Conservation (phyloP, 37 sponge, comb jelly and placozoan species). For the Aphrocallistes beatrix region DNA sequence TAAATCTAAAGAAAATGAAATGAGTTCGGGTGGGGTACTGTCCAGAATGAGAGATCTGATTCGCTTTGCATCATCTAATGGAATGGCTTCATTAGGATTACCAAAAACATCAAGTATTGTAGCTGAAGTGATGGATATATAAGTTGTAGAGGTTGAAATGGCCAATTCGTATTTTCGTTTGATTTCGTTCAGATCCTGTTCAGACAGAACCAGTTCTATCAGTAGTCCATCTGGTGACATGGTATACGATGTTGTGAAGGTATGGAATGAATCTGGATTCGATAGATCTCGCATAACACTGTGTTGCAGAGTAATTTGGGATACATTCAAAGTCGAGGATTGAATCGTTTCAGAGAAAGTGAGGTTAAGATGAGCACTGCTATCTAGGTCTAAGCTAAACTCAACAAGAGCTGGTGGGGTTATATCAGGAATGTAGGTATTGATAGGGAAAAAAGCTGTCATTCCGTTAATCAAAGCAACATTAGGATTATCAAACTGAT, state of each 20-base stretch:
- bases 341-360: constrained; percentile 66
- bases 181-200: constrained; percentile 53
- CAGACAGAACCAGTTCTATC: constrained; percentile 35
- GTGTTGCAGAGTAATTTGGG: constrained; percentile 48
- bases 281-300: background rate
- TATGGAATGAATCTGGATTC: constrained; percentile 36
- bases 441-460: constrained; percentile 35
- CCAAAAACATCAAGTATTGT: constrained; percentile 51
- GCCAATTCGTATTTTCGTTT: constrained; percentile 46
- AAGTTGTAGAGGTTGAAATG: constrained; percentile 33
- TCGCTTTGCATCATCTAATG: background rate
- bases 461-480: constrained; percentile 24
- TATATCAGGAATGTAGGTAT: constrained; percentile 31
- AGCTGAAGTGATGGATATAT: constrained; percentile 21
- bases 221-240: constrained; percentile 27
- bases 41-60: constrained; percentile 32
- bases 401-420: constrained; percentile 37
- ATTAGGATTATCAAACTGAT: constrained; percentile 50
- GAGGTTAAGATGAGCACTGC: constrained; percentile 39
- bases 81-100: constrained; percentile 34
- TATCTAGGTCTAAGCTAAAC: constrained; percentile 63
- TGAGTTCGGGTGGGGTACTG: constrained; percentile 28
- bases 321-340: constrained; percentile 38
- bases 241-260: constrained; percentile 38
- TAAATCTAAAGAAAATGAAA: constrained; percentile 39